phyloP scores from a whole-genome alignment of 1,140 invertebrate species.

The Plutomurus gul region DNA sequence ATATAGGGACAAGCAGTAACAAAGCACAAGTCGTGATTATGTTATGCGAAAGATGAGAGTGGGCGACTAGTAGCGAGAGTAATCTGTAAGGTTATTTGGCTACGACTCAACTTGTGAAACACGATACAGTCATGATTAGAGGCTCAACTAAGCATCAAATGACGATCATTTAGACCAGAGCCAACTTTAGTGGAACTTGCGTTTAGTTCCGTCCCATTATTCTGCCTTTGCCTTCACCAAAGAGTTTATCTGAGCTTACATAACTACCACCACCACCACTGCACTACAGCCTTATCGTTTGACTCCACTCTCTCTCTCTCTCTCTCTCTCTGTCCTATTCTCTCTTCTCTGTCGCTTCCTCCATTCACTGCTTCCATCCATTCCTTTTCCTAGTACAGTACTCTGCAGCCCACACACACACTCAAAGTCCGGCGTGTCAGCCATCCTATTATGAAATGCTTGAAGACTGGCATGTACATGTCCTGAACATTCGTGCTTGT shows the following conservation, averaged over 20 bases:
- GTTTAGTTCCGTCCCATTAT: slow-evolving; percentile 28
- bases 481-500: too few relatives aligned
- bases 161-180: slow-evolving; percentile 38
- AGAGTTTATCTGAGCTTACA: slow-evolving; percentile 18
- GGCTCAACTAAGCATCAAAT: slow-evolving; percentile 34
- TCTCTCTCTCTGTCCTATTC: too few relatives aligned
- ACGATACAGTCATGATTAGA: slow-evolving; percentile 29
- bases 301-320: too few relatives aligned
- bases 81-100: slow-evolving; percentile 22
- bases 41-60: slow-evolving; percentile 11
- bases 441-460: too few relatives aligned
- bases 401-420: too few relatives aligned
- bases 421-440: too few relatives aligned
- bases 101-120: slow-evolving; percentile 21
- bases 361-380: too few relatives aligned
- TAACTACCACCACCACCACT: background rate
- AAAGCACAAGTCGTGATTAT: slow-evolving; percentile 13
- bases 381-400: too few relatives aligned
- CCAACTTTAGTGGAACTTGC: slow-evolving; percentile 27
- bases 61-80: background rate
- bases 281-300: too few relatives aligned
- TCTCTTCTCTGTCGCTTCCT: too few relatives aligned
- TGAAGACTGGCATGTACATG: too few relatives aligned
- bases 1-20: too few relatives aligned
- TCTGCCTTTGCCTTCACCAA: slow-evolving; percentile 21